phyloP scores from a whole-genome alignment of 2,888 invertebrate species.

The Caenorhabditis sp. region DNA sequence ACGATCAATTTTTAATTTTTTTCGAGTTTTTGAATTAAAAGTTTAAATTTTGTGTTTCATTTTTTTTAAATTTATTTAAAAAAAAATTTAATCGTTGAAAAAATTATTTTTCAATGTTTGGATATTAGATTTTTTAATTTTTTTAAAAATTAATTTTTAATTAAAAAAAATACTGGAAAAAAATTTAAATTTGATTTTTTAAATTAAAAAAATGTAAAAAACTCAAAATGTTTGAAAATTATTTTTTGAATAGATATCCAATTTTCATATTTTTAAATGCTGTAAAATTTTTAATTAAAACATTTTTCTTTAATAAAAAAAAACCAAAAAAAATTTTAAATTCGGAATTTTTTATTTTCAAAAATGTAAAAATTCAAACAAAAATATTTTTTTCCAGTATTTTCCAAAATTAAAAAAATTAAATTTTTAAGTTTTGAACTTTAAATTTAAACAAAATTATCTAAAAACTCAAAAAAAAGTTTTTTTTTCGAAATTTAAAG shows the following conservation, averaged over 20 bases:
- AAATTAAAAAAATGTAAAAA: not conserved
- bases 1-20: no score
- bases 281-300: not conserved
- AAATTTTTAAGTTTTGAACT: not conserved
- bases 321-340: no score
- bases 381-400: conserved; percentile 21
- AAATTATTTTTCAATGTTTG: no score
- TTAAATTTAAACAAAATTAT: no score
- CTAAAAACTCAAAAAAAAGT: no score
- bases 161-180: not conserved
- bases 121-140: no score
- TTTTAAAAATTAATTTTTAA: no score
- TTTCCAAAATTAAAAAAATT: no score
- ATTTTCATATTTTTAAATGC: not conserved
- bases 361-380: not conserved
- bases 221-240: not conserved
- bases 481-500: no score
- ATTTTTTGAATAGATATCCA: not conserved
- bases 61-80: no score
- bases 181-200: not conserved
- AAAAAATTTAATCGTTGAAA: no score
- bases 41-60: no score
- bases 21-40: not conserved
- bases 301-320: not conserved
- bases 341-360: conserved; percentile 5